Percentiles rank a stretch among this genome's conserved stretches.
These are phyloP conservation scores for Paedocypris sp. DNA, from an alignment of 2,113 vertebrate species.

Conservation along the genomic window DNA sequence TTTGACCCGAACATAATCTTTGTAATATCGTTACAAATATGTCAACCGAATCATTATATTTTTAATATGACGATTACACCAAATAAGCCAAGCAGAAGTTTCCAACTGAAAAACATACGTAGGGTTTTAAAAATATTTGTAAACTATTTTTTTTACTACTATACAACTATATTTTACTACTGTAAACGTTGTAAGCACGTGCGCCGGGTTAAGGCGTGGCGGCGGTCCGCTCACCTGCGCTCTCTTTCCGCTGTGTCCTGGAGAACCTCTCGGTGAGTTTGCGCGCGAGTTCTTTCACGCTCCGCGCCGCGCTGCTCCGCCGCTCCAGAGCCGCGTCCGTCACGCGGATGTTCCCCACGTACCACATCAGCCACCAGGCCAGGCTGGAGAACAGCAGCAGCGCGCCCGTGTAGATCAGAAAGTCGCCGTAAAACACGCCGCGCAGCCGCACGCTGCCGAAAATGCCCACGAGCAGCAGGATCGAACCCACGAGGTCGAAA, in stretches of 20 bases:
- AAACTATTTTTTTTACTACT: too few species aligned
- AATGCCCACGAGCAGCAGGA: constrained; percentile 56
- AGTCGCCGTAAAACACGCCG: constrained; percentile 57
- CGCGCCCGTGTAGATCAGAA: constrained; percentile 57
- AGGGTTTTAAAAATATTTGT: too few species aligned
- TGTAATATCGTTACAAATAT: too few species aligned
- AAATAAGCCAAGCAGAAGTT: too few species aligned
- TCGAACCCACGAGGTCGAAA: constrained; percentile 43
- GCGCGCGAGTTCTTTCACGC: constrained; percentile 42
- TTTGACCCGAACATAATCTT: too few species aligned
- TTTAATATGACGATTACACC: too few species aligned
- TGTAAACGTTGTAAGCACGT: too few species aligned
- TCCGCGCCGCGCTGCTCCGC: background rate
- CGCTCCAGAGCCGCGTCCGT: background rate
- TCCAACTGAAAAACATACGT: too few species aligned
- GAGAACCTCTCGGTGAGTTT: constrained; percentile 46
- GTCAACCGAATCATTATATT: too few species aligned
- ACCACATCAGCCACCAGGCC: constrained; percentile 60
- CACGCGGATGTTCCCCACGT: constrained; percentile 53
- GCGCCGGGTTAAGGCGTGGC: too few species aligned
- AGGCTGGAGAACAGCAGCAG: constrained; percentile 54
- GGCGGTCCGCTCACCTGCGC: background rate
- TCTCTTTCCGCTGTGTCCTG: constrained; percentile 15
- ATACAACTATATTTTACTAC: too few species aligned
- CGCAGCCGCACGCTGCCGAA: constrained; percentile 45